Conservation (phyloP, 2,888 invertebrate species). For the Syrphus vitripennis region DNA sequence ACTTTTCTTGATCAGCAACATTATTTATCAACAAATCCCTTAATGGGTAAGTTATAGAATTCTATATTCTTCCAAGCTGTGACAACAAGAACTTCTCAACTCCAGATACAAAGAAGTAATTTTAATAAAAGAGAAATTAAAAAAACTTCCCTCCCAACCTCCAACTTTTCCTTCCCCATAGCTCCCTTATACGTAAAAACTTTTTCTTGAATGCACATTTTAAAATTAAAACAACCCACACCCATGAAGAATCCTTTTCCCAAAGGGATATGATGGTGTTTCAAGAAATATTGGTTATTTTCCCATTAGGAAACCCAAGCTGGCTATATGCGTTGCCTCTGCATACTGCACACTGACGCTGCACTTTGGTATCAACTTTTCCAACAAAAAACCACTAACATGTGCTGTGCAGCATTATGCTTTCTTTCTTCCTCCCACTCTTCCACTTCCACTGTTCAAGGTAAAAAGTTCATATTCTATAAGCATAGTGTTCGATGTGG, state of each 20-base stretch:
- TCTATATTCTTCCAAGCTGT: not conserved
- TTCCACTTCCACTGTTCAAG: not conserved
- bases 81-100: not conserved
- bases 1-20: no score
- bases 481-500: not conserved
- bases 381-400: constrained; percentile 45
- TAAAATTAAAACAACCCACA: not conserved
- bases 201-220: constrained; percentile 26
- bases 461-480: not conserved
- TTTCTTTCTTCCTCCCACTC: not conserved
- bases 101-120: not conserved
- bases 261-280: not conserved
- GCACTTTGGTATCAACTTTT: constrained; percentile 38
- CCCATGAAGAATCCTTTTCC: not conserved
- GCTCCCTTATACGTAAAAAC: not conserved
- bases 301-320: constrained; percentile 44
- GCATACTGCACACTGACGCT: constrained; percentile 8
- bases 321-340: not conserved
- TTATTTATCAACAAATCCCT: not conserved
- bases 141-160: not conserved
- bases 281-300: constrained; percentile 52
- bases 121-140: not conserved
- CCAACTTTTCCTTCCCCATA: no score
- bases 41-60: not conserved
- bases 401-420: constrained; percentile 22